These are phyloP conservation scores for Climacteris rufus DNA, from an alignment of 2,113 vertebrate genomes.

Conservation along the genomic window DNA sequence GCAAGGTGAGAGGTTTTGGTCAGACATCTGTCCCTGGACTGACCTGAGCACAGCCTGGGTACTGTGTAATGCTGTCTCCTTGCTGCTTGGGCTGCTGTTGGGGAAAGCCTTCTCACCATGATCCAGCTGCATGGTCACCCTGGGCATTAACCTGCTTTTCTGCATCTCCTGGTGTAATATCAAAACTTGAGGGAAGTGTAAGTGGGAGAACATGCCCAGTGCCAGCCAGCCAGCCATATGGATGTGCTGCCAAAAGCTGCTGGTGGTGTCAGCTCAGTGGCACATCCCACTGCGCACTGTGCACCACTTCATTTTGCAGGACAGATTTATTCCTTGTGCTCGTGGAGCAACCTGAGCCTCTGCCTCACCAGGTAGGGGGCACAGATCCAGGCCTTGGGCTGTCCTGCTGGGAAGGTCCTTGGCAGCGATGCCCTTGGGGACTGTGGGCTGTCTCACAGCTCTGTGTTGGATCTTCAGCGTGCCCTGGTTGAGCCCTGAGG, in stretches of 20 bases:
- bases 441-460: background rate
- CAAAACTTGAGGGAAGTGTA: background rate
- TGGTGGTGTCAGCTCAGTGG: background rate
- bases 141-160: background rate
- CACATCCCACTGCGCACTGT: background rate
- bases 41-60: background rate
- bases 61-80: background rate
- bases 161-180: background rate
- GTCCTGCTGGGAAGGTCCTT: background rate
- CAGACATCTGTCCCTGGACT: background rate
- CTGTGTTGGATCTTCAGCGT: background rate
- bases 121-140: background rate
- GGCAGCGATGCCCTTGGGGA: background rate
- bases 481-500: background rate
- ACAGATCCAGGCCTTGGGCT: background rate
- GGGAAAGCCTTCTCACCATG: background rate
- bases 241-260: background rate
- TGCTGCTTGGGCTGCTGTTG: background rate
- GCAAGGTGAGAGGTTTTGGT: background rate
- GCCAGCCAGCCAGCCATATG: conserved; percentile 1
- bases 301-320: background rate
- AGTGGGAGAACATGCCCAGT: background rate
- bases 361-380: background rate
- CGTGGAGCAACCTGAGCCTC: background rate
- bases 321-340: background rate